Conservation (phyloP, 2,888 invertebrate genomes). For the Ceratothoa steindachneri region DNA sequence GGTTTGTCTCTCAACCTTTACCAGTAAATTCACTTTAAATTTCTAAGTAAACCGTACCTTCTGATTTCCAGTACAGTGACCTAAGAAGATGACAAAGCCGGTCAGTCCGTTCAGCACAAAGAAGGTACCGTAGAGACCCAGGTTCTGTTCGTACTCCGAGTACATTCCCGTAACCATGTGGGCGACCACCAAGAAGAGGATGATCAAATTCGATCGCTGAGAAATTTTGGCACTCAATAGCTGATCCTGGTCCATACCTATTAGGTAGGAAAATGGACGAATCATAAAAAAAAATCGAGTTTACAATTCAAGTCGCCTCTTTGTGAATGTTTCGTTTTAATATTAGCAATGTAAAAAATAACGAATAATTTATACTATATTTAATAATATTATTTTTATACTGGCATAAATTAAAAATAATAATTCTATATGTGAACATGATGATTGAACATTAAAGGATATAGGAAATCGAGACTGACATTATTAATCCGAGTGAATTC, state of each 20-base stretch:
- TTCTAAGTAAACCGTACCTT: constrained; percentile 46
- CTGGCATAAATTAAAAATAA: too few relatives aligned
- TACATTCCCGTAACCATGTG: constrained; percentile 50
- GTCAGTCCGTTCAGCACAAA: constrained; percentile 50
- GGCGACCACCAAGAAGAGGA: constrained; percentile 50
- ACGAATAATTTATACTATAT: too few relatives aligned
- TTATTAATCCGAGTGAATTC: too few relatives aligned
- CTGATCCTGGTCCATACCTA: constrained; percentile 48
- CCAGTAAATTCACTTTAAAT: too few relatives aligned
- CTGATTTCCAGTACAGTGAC: constrained; percentile 50
- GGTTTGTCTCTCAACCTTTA: too few relatives aligned
- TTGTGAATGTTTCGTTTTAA: neutral
- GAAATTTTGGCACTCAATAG: constrained; percentile 48
- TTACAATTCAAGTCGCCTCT: neutral
- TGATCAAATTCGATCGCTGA: constrained; percentile 50
- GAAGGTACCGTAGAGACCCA: constrained; percentile 50
- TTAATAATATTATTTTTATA: too few relatives aligned
- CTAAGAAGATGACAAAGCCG: constrained; percentile 49
- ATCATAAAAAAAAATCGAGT: neutral
- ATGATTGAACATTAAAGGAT: too few relatives aligned
- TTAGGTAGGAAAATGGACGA: too few relatives aligned
- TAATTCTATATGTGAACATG: too few relatives aligned
- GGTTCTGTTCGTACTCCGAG: constrained; percentile 50
- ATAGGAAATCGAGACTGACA: too few relatives aligned
- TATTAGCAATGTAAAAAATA: neutral